Base-by-base conservation (phyloP, 2,888 invertebrate species). In the Crioceris asparagi region DNA sequence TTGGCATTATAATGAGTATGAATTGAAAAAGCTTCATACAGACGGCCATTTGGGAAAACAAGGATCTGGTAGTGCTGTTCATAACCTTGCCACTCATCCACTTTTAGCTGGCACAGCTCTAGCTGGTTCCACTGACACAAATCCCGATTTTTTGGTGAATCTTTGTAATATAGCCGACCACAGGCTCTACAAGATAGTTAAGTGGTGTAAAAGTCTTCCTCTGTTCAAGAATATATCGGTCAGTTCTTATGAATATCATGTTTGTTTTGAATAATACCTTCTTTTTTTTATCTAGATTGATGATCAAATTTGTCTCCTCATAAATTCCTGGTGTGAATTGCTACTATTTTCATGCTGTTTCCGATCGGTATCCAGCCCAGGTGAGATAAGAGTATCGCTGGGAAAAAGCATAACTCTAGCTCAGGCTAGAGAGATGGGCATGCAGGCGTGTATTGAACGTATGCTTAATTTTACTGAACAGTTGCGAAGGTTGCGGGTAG, bases 131-230 rank as follows among this genome's bases (percentile, higher is more conserved):
- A 56, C 60, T 4, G 78, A 80, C 62, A 76, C 80, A 35, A 80
- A 80, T 65, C 84, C 85, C 0, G 87, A 90, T 67, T 81, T 86
- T 62, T 73, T 91, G 35, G 86, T 87, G 2, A 88, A 87, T 65
- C 72, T 92, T 56, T 91, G 90, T 70, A 86, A 87, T 60, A 91
- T 92, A 43, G 94, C 94, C 30, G 96, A 96, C 65, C 88, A 93
- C 64, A 73, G 94, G 32, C 75, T 96, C 12, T 96, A 94, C 64
- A 92, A 94, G 70, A 92, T 96, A 51, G 96, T 96, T 45, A 92
- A 94, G 62, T 96, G 96, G 96, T 94, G 94, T 70, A 90, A 96
- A 64, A 93, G 92, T 64, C 68, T 96, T 61, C 94, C 96, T 11
- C 75, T 96, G 17, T 96, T 96, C 63, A 91, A 93, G 62, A 90